Evolutionary conservation across 2,888 invertebrate species (phyloP).

Genomic region (Ichneumoninae sp.): DNA sequence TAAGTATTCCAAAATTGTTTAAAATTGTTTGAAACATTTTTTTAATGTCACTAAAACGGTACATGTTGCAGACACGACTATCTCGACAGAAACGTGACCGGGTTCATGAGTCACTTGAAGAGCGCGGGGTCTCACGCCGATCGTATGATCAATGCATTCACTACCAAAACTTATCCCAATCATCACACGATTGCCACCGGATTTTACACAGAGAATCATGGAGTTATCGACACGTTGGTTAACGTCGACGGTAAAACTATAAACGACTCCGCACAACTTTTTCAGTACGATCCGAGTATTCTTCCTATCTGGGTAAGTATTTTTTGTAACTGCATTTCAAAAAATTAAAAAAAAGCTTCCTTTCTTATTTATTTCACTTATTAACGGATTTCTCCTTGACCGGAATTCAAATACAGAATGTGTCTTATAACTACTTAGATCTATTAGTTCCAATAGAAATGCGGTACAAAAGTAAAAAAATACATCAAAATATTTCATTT

Average conservation of each 20-base stretch:
- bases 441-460: too few relatives aligned
- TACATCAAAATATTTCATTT: too few relatives aligned
- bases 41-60: not conserved
- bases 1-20: constrained; percentile 43
- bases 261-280: constrained; percentile 83
- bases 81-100: constrained; percentile 86
- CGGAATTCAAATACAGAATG: too few relatives aligned
- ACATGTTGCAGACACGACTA: constrained; percentile 86
- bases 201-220: constrained; percentile 88
- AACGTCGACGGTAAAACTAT: constrained; percentile 85
- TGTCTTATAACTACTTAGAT: too few relatives aligned
- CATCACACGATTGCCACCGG: constrained; percentile 91
- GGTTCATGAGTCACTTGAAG: constrained; percentile 86
- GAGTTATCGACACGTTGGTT: constrained; percentile 88
- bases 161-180: constrained; percentile 91
- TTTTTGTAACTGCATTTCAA: constrained; percentile 54
- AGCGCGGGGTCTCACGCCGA: constrained; percentile 86
- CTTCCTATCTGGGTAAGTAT: constrained; percentile 87
- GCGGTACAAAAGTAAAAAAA: too few relatives aligned
- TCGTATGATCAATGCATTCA: constrained; percentile 87
- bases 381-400: too few relatives aligned
- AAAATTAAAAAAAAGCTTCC: too few relatives aligned
- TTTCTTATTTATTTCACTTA: not conserved
- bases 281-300: constrained; percentile 86
- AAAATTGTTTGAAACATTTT: not conserved